Evolutionary conservation across 2,113 vertebrate genomes (phyloP).

Genomic region (Varanus salvator): DNA sequence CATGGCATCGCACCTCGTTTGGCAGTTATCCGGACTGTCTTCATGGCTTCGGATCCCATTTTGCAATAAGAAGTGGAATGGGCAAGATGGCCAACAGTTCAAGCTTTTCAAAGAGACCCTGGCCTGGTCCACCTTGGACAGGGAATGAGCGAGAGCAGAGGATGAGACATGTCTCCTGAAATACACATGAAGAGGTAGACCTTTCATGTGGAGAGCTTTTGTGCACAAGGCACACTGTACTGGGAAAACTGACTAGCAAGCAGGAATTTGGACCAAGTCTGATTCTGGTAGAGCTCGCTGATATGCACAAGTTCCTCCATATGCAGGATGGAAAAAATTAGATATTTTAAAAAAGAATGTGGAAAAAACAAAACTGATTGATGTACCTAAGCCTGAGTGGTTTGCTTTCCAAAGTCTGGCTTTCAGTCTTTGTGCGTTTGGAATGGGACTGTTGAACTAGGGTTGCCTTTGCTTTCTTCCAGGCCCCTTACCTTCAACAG

Average conservation of each 20-base stretch:
- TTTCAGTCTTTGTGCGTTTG: too few species aligned
- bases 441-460: too few species aligned
- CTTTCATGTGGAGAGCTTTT: neutral
- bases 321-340: too few species aligned
- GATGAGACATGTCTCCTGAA: conserved; percentile 17
- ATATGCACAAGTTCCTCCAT: too few species aligned
- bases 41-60: conserved; percentile 1
- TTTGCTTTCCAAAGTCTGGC: too few species aligned
- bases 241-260: neutral
- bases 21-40: conserved; percentile 30
- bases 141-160: conserved; percentile 10
- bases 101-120: neutral
- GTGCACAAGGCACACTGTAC: neutral
- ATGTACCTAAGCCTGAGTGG: too few species aligned
- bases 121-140: conserved; percentile 33
- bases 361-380: too few species aligned
- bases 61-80: conserved; percentile 17
- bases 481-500: too few species aligned
- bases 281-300: too few species aligned
- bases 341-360: too few species aligned
- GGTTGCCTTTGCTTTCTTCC: too few species aligned
- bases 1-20: conserved; percentile 42
- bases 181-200: fast-evolving
- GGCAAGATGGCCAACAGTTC: neutral
- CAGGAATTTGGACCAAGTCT: too few species aligned